Evolutionary conservation across 2,113 vertebrate species (phyloP), one percentile per base, ranked within the genome.

Genomic region (Burhinus oedicnemus): DNA sequence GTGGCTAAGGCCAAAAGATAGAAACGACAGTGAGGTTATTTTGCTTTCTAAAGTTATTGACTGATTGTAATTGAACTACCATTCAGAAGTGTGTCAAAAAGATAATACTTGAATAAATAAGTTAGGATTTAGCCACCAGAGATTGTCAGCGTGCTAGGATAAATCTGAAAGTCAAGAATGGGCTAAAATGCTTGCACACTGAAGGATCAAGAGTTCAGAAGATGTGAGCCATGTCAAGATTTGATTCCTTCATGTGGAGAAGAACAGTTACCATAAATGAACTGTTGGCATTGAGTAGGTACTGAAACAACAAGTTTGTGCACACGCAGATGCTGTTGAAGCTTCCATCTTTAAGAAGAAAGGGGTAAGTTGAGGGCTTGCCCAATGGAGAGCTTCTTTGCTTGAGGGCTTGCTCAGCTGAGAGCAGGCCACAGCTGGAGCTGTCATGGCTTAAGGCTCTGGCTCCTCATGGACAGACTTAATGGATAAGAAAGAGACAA

Each of bases 1-100:
- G n/a, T 22, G 26, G 20, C n/a, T 1, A 6, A 6, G 14, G 26
- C 60, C 6, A 2, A 19, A 18, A 8, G 51, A 5, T 4, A 8
- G 17, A 4, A 5, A 0, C 0, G 2, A 2, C 18, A 2, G 16
- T 1, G 7, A 6, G 2, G 23, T 11, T 23, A 6, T 16, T 6
- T 2, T 15, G 16, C 13, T 61, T 18, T 19, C 34, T 25, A 0
- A 10, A 16, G 10, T 47, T 47, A 9, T 1, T 18, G 44, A 2
- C 36, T 0, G 0, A 3, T 17, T 5, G 11, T 27, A n/a, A 7
- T 0, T 12, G 4, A 36, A 14, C 38, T 49, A 0, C 61, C 22
- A 18, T 21, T 55, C 38, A 19, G 18, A 29, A 55, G 2, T 3
- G 2, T n/a, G 62, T 69, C 26, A 6, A 2, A 51, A 38, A 9